Evolutionary conservation across 2,888 invertebrate species (phyloP), one percentile per base, ranked within the genome.

Genomic region (Xylota segnis): DNA sequence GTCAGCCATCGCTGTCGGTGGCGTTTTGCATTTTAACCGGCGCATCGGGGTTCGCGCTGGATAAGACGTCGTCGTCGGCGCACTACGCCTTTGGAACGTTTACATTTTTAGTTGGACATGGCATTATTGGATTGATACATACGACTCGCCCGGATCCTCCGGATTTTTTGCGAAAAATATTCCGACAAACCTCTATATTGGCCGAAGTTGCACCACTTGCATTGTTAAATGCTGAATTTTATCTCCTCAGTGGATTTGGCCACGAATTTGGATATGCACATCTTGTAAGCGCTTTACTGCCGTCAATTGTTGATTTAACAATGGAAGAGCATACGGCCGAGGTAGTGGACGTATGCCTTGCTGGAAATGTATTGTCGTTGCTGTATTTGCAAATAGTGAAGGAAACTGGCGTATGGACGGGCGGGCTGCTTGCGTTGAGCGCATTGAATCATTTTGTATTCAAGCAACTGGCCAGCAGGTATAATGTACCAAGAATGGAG

Each of bases 21-120:
- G 86, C 88, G 6, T 88, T 88, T 83, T 59, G 88, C n/a, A 65
- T 88, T 18, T 56, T 89, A 4, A 84, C 74, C 18, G 89, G 88
- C 14, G 81, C 87, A 6, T 87, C 88, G 10, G 88, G 86, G 0
- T 89, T 88, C 88, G 89, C 88, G 5, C 12, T 88, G 0, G 87
- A 87, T 5, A 47, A 78, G 18, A 43, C 59, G 2, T 52, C 82
- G 0, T 5, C 43, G 4, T 18, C 63, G 0, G 45, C 65, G 4
- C 56, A 74, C 12, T 79, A 84, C 18, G 87, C 87, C 0, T 40
- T 86, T 6, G 87, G 88, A 27, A 63, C 88, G 9, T 89, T 88
- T 70, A 61, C 83, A 6, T 88, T 88, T 68, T 18, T 89, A 0
- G 34, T 88, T 16, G 88, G 87, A 0, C 88, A 89, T 58, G 87